phyloP scores from a whole-genome alignment of 2,888 invertebrate species.

The Lapara coniferarum region DNA sequence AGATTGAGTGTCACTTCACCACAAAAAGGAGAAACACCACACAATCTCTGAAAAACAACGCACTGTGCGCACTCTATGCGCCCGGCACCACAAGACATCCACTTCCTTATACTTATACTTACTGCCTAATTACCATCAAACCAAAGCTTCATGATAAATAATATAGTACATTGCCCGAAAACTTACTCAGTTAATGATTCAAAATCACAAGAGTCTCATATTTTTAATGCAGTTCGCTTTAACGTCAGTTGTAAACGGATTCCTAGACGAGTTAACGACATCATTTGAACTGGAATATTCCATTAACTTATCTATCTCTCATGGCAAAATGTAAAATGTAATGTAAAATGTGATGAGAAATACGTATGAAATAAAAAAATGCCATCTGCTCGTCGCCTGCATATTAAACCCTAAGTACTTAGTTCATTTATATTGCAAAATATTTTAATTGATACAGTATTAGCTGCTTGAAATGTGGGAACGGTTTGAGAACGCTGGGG shows the following conservation, averaged over 20 bases:
- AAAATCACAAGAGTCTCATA: background rate
- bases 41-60: no score
- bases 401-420: constrained; percentile 2
- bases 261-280: constrained; percentile 10
- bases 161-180: no score
- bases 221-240: background rate
- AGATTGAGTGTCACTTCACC: no score
- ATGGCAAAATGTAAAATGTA: constrained; percentile 2
- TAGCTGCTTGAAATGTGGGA: background rate
- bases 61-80: no score
- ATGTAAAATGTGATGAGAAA: constrained; percentile 28
- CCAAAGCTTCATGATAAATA: no score
- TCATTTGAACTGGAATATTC: constrained; percentile 20
- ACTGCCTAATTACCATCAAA: no score
- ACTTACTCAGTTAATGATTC: no score
- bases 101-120: no score
- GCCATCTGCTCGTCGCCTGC: background rate
- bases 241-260: background rate
- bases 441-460: background rate
- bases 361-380: constrained; percentile 32
- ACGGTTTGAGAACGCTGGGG: background rate
- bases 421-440: background rate
- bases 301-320: constrained; percentile 18
- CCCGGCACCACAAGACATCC: no score
- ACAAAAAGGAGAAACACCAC: no score